These are phyloP conservation scores for Opisthocomus hoazin DNA, from an alignment of 2,113 vertebrate species.

Conservation along the genomic window DNA sequence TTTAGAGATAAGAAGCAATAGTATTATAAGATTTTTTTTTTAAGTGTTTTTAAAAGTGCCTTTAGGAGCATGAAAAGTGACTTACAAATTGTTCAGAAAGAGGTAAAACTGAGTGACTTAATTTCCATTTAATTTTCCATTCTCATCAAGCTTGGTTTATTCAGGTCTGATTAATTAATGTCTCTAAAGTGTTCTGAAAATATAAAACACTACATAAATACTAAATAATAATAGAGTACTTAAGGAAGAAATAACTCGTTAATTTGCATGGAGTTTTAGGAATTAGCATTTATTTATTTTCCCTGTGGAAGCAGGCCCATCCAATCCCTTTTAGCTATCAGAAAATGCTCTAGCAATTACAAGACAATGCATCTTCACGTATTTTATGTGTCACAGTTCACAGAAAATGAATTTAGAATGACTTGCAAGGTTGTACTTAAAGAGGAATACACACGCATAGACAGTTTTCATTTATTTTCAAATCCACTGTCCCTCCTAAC, in stretches of 20 bases:
- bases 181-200: conserved; percentile 6
- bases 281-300: conserved; percentile 7
- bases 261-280: neutral
- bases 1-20: neutral
- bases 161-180: conserved; percentile 30
- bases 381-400: neutral
- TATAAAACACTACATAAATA: conserved; percentile 1
- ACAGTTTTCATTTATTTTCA: neutral
- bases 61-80: neutral
- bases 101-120: neutral
- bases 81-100: neutral
- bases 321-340: neutral
- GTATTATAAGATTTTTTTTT: neutral
- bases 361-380: neutral
- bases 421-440: neutral
- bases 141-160: conserved; percentile 6
- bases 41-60: neutral
- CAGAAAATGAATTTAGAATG: neutral
- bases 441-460: neutral
- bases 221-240: neutral
- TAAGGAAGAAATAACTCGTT: neutral
- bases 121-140: conserved; percentile 24
- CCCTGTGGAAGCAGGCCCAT: neutral
- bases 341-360: neutral
- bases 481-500: neutral